Evolutionary conservation across 2,888 invertebrate species (phyloP).

Genomic region (Tachina fera): DNA sequence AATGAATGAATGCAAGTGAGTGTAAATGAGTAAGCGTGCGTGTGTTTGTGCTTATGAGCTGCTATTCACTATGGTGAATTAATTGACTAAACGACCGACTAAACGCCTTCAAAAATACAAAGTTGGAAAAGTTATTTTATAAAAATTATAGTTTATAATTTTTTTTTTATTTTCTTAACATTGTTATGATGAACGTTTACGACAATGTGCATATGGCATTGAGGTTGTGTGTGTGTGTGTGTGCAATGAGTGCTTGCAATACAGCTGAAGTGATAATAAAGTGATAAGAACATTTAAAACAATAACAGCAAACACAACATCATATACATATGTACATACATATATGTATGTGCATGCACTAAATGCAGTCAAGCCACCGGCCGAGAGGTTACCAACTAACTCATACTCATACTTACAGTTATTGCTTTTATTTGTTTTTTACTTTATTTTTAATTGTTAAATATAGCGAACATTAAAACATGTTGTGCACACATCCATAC

Average conservation of each 20-base stretch:
- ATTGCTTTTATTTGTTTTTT: not conserved
- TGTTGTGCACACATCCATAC: too few relatives aligned
- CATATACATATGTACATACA: too few relatives aligned
- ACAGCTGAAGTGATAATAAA: constrained; percentile 67
- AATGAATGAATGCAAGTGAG: constrained; percentile 18
- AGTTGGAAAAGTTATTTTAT: constrained; percentile 39
- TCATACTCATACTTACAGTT: not conserved
- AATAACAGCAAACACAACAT: not conserved
- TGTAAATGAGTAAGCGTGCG: constrained; percentile 5
- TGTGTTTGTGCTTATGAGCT: constrained; percentile 8
- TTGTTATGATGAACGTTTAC: not conserved
- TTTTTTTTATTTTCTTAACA: constrained; percentile 1
- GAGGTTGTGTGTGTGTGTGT: constrained; percentile 41
- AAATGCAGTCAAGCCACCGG: constrained; percentile 19
- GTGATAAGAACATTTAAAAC: constrained; percentile 61
- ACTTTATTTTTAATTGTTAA: constrained; percentile 31
- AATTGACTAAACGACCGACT: constrained; percentile 69
- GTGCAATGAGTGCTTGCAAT: constrained; percentile 41
- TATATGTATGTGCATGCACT: too few relatives aligned
- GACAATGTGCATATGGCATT: constrained; percentile 3
- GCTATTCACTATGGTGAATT: constrained; percentile 51
- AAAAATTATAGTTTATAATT: not conserved
- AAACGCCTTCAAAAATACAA: constrained; percentile 67
- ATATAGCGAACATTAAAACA: constrained; percentile 31
- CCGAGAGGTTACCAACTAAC: not conserved